Base-by-base conservation (phyloP, 2,888 invertebrate genomes). In the Netelia inedita region DNA sequence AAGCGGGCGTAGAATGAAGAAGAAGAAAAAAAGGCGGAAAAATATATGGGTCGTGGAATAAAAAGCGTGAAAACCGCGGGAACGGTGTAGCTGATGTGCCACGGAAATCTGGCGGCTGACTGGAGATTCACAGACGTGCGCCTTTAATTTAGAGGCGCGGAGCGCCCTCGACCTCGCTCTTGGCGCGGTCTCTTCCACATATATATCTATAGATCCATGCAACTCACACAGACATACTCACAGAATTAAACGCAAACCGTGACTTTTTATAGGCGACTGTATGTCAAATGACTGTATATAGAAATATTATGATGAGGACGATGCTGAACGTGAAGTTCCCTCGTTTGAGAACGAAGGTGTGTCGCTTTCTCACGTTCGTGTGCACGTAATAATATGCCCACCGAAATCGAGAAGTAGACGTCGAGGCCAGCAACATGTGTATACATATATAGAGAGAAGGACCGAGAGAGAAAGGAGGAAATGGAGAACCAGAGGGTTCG, bases 131-230 rank as follows among this genome's bases (percentile, higher is more conserved):
- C 90, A 91, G 91, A 90, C 91, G 91, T 88, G 92, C 91, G 92
- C 91, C 92, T 93, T 92, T 92, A 93, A 92, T 92, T 93, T 93
- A 91, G 91, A 92, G 91, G 85, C 91, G 90, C 89, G 89, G 88
- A 91, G 90, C 92, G 91, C 92, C 91, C 93, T 93, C 92, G 92
- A 93, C 91, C 92, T 91, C 92, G 90, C 90, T 88, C 89, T 86
- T 85, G 82, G 86, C 83, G 85, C 81, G 82, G 72, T 74, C 66
- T 84, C 86, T 86, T 87, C 83, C 79, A 41, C 68, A 66, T 78
- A 84, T 74, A 81, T 82, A 72, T 50, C 59, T 81, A 79, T 73
- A 81, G 82, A 74, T 78, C 68, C 72, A 68, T 74, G 73, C 23
- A 71, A 61, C 72, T 71, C 66, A 78, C 59, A 81, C 50, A 74